Percentiles rank a stretch among this genome's conserved stretches.
Conservation (phyloP, 1,140 invertebrate species). For the Ruditapes philippinarum region DNA sequence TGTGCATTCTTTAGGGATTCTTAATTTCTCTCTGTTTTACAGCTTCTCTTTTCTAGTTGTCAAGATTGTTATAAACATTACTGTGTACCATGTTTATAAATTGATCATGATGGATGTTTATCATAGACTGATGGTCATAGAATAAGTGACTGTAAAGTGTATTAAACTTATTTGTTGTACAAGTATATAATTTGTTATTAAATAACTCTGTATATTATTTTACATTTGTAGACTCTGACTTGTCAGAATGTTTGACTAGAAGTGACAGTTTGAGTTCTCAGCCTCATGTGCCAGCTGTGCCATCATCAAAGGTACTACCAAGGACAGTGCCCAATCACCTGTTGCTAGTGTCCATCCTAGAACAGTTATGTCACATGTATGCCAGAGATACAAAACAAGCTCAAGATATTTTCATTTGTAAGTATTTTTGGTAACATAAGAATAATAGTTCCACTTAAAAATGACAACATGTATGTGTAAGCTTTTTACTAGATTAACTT, state of each 20-base stretch:
- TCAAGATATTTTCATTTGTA: slow-evolving; percentile 77
- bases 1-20: too few relatives aligned
- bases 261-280: not conserved
- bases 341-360: slow-evolving; percentile 76
- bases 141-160: not conserved
- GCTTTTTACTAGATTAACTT: too few relatives aligned
- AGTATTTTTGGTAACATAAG: slow-evolving; percentile 27
- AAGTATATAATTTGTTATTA: not conserved
- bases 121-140: not conserved
- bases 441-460: too few relatives aligned
- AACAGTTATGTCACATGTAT: slow-evolving; percentile 77
- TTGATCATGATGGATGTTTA: not conserved
- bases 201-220: not conserved
- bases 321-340: slow-evolving; percentile 75
- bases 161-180: not conserved
- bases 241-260: slow-evolving; percentile 35
- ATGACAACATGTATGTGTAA: too few relatives aligned
- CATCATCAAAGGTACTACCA: slow-evolving; percentile 45
- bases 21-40: too few relatives aligned
- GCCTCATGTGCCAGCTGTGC: not conserved
- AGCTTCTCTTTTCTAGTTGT: too few relatives aligned
- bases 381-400: slow-evolving; percentile 65
- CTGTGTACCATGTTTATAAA: too few relatives aligned
- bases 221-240: slow-evolving; percentile 33
- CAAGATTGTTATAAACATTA: too few relatives aligned